Evolutionary conservation across 92 coral and sea anemone species (phyloP).

Genomic region (Zoanthus gigantus): DNA sequence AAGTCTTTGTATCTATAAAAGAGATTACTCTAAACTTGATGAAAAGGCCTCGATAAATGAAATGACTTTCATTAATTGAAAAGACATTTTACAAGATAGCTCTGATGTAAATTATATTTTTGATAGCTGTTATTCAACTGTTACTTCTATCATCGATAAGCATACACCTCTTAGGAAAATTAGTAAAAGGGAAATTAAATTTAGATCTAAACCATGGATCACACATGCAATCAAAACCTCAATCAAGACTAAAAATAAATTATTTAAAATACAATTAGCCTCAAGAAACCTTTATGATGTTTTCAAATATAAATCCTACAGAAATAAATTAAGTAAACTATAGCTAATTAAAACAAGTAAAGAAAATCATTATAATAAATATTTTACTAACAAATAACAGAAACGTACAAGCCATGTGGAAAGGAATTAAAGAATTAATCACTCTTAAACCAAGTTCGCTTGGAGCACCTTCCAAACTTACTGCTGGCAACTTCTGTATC

Average conservation of each 20-base stretch:
- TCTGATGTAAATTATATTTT: constrained; percentile 45
- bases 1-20: constrained; percentile 4
- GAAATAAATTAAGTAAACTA: constrained; percentile 55
- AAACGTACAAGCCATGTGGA: too few relatives aligned
- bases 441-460: not conserved
- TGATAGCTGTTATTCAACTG: constrained; percentile 39
- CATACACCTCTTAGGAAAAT: constrained; percentile 62
- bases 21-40: constrained; percentile 10
- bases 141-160: constrained; percentile 31
- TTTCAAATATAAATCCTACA: constrained; percentile 42
- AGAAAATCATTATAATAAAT: not conserved
- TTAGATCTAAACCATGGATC: constrained; percentile 62
- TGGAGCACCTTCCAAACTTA: constrained; percentile 15
- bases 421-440: constrained; percentile 43
- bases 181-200: constrained; percentile 47
- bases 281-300: constrained; percentile 41
- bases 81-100: constrained; percentile 2
- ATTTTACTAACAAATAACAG: too few relatives aligned
- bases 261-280: constrained; percentile 43
- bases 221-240: constrained; percentile 55
- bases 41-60: constrained; percentile 3
- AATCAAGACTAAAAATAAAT: constrained; percentile 45
- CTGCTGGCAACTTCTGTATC: not conserved
- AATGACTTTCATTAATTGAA: not conserved
- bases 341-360: constrained; percentile 41